phyloP scores from a whole-genome alignment of 2,888 invertebrate genomes.

The Pomacea canaliculata region DNA sequence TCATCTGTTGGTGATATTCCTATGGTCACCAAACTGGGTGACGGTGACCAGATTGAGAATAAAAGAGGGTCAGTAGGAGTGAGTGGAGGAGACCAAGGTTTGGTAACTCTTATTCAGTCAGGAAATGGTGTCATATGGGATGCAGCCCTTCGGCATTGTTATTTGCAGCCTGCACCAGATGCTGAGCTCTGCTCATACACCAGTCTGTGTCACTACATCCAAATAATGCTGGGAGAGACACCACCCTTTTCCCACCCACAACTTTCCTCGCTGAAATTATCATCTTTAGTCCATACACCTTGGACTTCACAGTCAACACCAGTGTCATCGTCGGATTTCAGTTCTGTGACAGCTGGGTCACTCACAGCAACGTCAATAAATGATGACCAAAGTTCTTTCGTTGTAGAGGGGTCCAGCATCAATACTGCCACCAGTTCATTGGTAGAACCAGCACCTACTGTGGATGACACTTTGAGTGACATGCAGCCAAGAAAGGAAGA shows the following conservation, averaged over 20 bases:
- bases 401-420: no score
- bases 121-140: neutral
- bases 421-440: no score
- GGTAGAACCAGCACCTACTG: no score
- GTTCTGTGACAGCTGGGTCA: no score
- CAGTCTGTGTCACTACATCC: neutral
- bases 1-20: slow-evolving; percentile 30
- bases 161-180: neutral
- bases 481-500: no score
- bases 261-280: neutral
- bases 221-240: neutral
- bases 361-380: no score
- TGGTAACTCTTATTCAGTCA: slow-evolving; percentile 3
- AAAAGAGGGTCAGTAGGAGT: slow-evolving; percentile 4
- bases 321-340: neutral
- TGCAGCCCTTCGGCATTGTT: slow-evolving; percentile 2
- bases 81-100: neutral
- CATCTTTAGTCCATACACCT: neutral
- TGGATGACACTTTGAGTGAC: no score
- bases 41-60: slow-evolving; percentile 50
- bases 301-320: neutral
- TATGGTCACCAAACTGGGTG: slow-evolving; percentile 56
- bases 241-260: neutral
- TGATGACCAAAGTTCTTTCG: no score
- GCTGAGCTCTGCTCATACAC: neutral